Evolutionary conservation across 2,888 invertebrate species (phyloP).

Genomic region (Microplitis manilae): DNA sequence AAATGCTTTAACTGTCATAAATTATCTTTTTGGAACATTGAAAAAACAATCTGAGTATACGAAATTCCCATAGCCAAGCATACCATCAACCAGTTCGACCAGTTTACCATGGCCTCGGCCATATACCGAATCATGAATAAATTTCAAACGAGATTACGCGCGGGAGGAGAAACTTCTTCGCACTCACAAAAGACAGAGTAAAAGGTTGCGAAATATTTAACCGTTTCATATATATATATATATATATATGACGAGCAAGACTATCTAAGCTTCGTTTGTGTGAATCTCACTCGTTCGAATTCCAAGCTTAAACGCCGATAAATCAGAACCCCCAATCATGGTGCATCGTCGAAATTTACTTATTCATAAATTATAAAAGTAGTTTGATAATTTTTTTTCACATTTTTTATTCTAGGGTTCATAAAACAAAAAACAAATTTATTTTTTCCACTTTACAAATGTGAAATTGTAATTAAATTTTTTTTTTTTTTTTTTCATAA

Average conservation of each 20-base stretch:
- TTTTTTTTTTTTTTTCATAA: not conserved
- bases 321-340: constrained; percentile 64
- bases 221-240: constrained; percentile 22
- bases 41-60: constrained; percentile 47
- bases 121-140: constrained; percentile 60
- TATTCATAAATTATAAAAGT: constrained; percentile 60
- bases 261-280: constrained; percentile 26
- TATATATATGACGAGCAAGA: constrained; percentile 16
- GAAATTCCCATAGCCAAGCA: constrained; percentile 50
- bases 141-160: constrained; percentile 62
- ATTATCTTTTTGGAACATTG: constrained; percentile 1
- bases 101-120: constrained; percentile 52
- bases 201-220: constrained; percentile 34
- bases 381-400: constrained; percentile 46
- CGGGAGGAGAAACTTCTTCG: constrained; percentile 38
- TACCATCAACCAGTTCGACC: constrained; percentile 50
- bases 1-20: constrained; percentile 16
- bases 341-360: constrained; percentile 61
- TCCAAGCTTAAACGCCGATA: constrained; percentile 57
- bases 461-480: not conserved
- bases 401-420: not conserved
- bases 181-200: constrained; percentile 33
- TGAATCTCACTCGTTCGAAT: constrained; percentile 42
- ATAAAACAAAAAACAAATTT: constrained; percentile 9
- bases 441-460: not conserved